Evolutionary conservation across 2,797 vertebrate genomes (phyloP).

Genomic region (Hippopotamyrus pictus): DNA sequence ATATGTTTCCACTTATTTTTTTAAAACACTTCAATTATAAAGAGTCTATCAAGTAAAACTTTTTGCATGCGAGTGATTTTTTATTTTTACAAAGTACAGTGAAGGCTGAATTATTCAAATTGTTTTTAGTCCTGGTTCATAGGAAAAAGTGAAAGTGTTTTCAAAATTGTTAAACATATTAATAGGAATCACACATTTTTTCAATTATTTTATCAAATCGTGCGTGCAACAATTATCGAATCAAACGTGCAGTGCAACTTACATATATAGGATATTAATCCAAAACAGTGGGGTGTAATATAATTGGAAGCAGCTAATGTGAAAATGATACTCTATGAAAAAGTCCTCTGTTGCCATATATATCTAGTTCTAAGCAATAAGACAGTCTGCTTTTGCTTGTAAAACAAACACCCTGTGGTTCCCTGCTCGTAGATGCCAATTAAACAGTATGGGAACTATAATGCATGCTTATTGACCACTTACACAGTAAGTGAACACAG

Average conservation of each 20-base stretch:
- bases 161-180: not conserved
- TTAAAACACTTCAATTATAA: not conserved
- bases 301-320: constrained; percentile 41
- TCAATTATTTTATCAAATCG: constrained; percentile 16
- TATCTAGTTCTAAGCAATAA: constrained; percentile 40
- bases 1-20: constrained; percentile 1
- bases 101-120: not conserved
- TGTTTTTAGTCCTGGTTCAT: not conserved
- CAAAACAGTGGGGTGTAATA: constrained; percentile 35
- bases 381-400: constrained; percentile 37
- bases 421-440: constrained; percentile 29
- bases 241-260: not conserved
- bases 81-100: not conserved
- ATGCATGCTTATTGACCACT: constrained; percentile 24
- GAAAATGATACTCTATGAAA: constrained; percentile 32
- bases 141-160: not conserved
- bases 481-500: constrained; percentile 27
- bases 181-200: not conserved
- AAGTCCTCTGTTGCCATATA: constrained; percentile 37
- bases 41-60: not conserved
- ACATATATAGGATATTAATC: constrained; percentile 37
- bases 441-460: constrained; percentile 28
- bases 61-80: not conserved
- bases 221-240: constrained; percentile 31
- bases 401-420: constrained; percentile 42